Base-by-base conservation (phyloP, 23 tunicate genomes). In the Botrylloides violaceus region DNA sequence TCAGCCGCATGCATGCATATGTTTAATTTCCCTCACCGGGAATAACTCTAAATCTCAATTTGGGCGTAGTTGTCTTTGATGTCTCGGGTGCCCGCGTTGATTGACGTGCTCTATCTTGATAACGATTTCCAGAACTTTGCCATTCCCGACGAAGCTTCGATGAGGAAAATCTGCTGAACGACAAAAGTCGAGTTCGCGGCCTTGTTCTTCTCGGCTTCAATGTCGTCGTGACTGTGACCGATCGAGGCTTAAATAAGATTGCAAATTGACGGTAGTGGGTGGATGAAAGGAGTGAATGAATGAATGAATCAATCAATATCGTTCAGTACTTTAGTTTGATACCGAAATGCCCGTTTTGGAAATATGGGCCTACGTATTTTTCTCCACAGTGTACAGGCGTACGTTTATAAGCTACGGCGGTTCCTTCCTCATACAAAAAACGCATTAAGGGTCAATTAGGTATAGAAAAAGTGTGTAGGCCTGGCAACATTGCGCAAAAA, bases 101-200 rank as follows among this genome's bases (percentile, higher is more conserved):
- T 20, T 39, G 43, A 0, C 21, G 3, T 20, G 43, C 49, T 32
- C 74, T 23, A 35, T 35, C 15, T 32, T 25, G 53, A 15, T 43
- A 43, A 43, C 53, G 53, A 15, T 43, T 15, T 43, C 53, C 53
- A 15, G 53, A 43, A 15, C 15, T 43, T 43, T 43, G 9, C 74
- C 74, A 68, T 19, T 37, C 27, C 18, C 21, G 20, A 4, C 74
- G 24, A 2, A 35, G 56, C 61, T 36, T 19, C 20, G 57, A n/a
- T 12, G 74, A 68, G 4, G 49, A 36, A 43, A 36, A 68, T 68
- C 74, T 68, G 57, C 29, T 68, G 29, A 18, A 43, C 1, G 49
- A 25, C 15, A 68, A 12, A 20, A 26, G 49, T 21, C 74, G 26
- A 4, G 57, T 56, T 19, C 74, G 29, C 4, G 70, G 70, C 33